Base-by-base conservation (phyloP, 2,888 invertebrate species). In the Hemaris fuciformis region DNA sequence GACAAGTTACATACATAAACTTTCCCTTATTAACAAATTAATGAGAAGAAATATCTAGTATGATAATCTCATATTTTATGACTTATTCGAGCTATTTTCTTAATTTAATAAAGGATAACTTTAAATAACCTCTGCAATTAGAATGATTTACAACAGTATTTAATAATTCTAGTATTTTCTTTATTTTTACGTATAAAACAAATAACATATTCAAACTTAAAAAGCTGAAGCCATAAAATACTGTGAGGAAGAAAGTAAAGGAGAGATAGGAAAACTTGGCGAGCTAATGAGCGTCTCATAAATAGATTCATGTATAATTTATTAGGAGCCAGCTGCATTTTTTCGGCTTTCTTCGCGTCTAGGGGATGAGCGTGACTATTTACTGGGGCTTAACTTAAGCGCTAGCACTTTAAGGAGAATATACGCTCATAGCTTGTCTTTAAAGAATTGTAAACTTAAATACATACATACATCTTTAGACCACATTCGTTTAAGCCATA, bases 241-340 rank as follows among this genome's bases (percentile, higher is more conserved):
- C 69, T 72, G 61, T 63, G 68, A 66, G 68, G 66, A 77, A 79
- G 72, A 73, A 57, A 57, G n/a, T n/a, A n/a, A n/a, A n/a, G n/a
- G n/a, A 34, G 57, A 61, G 71, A 77, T 79, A 71, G 71, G 68
- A 82, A 85, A 82, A 79, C 77, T 79, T 72, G 70, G 72, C 69
- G 79, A 80, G 74, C 79, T 87, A 88, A 88, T 87, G 86, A 88
- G 80, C 72, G 64, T 34, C 71, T 75, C 77, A 80, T 89, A 90
- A 87, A 89, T 86, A 87, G 78, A 74, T 76, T 82, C 83, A 83
- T 85, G 85, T 86, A 81, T 87, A 84, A 89, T 87, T 89, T 90
- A 91, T 85, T 80, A 81, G 71, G 68, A 72, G 75, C 76, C 76
- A 79, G 79, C 82, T 80, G 83, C 81, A 87, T 84, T 87, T 87